Evolutionary conservation across 1,140 invertebrate species (phyloP).

Genomic region (Prorops nasuta): DNA sequence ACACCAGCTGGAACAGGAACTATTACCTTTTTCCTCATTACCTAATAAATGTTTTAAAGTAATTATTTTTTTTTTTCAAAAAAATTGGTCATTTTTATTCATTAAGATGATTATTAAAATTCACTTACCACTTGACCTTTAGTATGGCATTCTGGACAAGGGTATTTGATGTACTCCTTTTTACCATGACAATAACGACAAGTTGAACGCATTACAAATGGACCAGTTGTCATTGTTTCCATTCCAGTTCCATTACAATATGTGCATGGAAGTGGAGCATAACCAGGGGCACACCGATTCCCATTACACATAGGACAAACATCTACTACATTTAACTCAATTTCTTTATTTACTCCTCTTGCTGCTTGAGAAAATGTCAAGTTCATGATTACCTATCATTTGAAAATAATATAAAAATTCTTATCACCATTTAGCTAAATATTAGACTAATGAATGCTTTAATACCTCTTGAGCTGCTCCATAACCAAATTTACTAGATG

Average conservation of each 20-base stretch:
- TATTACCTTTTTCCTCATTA: slow-evolving; percentile 85
- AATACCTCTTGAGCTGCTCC: slow-evolving; percentile 85
- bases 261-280: slow-evolving; percentile 81
- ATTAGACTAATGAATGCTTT: slow-evolving; percentile 1
- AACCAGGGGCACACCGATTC: slow-evolving; percentile 80
- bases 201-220: slow-evolving; percentile 96
- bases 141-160: slow-evolving; percentile 90
- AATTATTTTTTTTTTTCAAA: slow-evolving; percentile 5
- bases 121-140: slow-evolving; percentile 80
- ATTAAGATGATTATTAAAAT: slow-evolving; percentile 10
- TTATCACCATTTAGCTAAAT: slow-evolving; percentile 8
- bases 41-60: slow-evolving; percentile 43
- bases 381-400: slow-evolving; percentile 76
- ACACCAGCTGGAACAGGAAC: slow-evolving; percentile 97
- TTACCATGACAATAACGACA: slow-evolving; percentile 92
- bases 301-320: slow-evolving; percentile 89
- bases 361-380: slow-evolving; percentile 95
- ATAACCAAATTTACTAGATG: slow-evolving; percentile 85
- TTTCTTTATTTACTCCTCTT: slow-evolving; percentile 91
- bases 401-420: slow-evolving; percentile 14
- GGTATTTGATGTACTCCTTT: slow-evolving; percentile 82
- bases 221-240: slow-evolving; percentile 87
- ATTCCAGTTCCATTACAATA: slow-evolving; percentile 98
- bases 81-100: background rate
- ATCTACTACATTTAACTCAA: slow-evolving; percentile 89